These are phyloP conservation scores for Parazoanthus atlanticus DNA, from an alignment of 92 coral and sea anemone species.

Conservation along the genomic window DNA sequence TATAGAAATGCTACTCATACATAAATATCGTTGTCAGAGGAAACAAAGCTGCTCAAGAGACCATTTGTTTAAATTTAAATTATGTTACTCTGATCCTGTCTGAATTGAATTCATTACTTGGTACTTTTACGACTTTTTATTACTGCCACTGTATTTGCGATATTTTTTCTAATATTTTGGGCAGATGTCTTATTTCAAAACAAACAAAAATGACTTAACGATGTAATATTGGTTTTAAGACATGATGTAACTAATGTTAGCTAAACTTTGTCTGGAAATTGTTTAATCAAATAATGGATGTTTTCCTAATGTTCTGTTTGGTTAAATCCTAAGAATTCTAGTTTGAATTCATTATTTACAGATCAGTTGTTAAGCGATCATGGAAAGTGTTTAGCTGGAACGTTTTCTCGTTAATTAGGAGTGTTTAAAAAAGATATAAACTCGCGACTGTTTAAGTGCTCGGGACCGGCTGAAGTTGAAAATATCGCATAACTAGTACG, in stretches of 20 bases:
- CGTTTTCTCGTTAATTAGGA: not conserved
- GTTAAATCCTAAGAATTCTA: not conserved
- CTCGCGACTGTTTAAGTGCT: not conserved
- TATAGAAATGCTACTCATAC: not conserved
- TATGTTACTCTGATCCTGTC: not conserved
- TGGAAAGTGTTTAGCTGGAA: not conserved
- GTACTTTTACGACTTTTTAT: not conserved
- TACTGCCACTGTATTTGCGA: not conserved
- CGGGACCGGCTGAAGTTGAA: not conserved
- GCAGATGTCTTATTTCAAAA: not conserved
- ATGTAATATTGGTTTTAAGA: not conserved
- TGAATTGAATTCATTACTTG: constrained; percentile 5
- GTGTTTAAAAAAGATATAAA: not conserved
- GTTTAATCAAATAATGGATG: not conserved
- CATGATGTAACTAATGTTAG: not conserved
- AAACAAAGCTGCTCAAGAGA: not conserved
- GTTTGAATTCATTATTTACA: constrained; percentile 16
- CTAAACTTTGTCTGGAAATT: not conserved
- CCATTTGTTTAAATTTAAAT: constrained; percentile 13
- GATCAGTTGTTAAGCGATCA: not conserved
- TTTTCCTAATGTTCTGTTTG: not conserved
- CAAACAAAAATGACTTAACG: not conserved
- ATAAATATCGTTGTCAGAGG: not conserved
- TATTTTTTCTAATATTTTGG: not conserved
- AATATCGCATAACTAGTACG: not conserved